Conservation (phyloP, 1,140 invertebrate genomes). For the Papilio polytes region DNA sequence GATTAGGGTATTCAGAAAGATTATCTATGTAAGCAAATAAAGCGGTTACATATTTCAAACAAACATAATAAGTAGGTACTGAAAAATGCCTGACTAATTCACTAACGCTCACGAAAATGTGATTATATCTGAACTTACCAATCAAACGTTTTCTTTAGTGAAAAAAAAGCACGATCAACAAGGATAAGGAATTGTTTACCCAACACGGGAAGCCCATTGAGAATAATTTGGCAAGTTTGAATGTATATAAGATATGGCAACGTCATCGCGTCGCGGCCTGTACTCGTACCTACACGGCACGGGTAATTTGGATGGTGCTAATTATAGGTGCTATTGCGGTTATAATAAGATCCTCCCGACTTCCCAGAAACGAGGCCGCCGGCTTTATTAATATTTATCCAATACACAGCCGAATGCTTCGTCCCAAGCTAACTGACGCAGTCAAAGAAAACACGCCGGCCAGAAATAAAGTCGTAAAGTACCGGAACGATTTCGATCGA, state of each 20-base stretch:
- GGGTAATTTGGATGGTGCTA: conserved; percentile 80
- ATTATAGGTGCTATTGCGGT: conserved; percentile 84
- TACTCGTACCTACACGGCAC: conserved; percentile 67
- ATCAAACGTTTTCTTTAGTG: background rate
- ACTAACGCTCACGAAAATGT: too few species aligned
- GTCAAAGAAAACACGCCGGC: conserved; percentile 80
- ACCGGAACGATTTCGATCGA: conserved; percentile 80
- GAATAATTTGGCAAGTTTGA: conserved; percentile 62
- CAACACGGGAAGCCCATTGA: conserved; percentile 47
- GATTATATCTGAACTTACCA: background rate
- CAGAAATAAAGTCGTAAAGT: conserved; percentile 83
- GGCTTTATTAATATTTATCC: conserved; percentile 84
- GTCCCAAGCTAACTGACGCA: conserved; percentile 80
- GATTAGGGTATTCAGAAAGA: too few species aligned
- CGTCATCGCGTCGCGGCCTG: conserved; percentile 66
- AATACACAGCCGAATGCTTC: conserved; percentile 75
- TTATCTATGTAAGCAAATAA: too few species aligned
- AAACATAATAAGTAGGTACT: too few species aligned
- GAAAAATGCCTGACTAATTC: too few species aligned
- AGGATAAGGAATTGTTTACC: conserved; percentile 48
- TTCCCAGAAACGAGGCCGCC: conserved; percentile 82
- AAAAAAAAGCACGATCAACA: conserved; percentile 9
- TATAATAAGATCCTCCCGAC: conserved; percentile 83
- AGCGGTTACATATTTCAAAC: too few species aligned
- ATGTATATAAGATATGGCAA: conserved; percentile 69